Percentiles rank a stretch among this genome's conserved stretches.
Conservation (phyloP, 2,888 invertebrate genomes). For the Cephus sareptanus region DNA sequence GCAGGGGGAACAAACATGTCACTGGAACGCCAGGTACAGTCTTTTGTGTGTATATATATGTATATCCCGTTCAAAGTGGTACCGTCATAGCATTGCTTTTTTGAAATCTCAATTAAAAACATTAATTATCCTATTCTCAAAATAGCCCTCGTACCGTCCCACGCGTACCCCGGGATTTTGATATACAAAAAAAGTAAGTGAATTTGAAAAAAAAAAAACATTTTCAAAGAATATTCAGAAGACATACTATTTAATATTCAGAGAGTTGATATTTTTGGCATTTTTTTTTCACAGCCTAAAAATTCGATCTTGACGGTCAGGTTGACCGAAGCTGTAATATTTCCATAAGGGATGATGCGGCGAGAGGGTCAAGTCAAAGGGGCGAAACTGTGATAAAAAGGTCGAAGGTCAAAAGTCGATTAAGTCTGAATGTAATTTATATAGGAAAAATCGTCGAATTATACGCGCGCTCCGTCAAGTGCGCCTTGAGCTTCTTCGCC, state of each 20-base stretch:
- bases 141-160: background rate
- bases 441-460: background rate
- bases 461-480: background rate
- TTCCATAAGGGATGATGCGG: background rate
- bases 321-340: background rate
- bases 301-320: background rate
- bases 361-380: background rate
- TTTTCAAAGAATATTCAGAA: too few relatives aligned
- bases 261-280: too few relatives aligned
- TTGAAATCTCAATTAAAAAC: background rate
- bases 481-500: background rate
- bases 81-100: background rate
- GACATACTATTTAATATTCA: too few relatives aligned
- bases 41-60: too few relatives aligned
- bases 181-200: too few relatives aligned
- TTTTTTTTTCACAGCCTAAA: background rate
- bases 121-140: background rate
- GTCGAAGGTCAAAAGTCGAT: background rate
- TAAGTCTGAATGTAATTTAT: background rate
- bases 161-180: background rate
- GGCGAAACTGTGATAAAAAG: background rate
- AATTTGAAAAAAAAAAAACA: too few relatives aligned
- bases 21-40: background rate
- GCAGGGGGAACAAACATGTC: background rate
- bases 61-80: background rate